Percentiles rank a stretch among this genome's conserved stretches.
phyloP scores from a whole-genome alignment of 35 echinoderm and acorn worm species.

The Heliocidaris tuberculata region DNA sequence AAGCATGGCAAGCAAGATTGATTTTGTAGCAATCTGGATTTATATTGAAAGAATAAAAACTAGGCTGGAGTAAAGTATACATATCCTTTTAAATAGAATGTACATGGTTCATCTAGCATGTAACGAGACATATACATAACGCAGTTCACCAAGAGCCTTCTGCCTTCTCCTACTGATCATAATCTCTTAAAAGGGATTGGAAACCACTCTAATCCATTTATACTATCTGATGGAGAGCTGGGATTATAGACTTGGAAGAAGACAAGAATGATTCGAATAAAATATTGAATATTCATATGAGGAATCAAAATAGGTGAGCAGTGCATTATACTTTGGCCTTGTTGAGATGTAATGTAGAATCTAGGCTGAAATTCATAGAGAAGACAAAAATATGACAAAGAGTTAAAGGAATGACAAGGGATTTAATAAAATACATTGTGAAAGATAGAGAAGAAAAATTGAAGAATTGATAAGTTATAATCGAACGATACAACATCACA shows the following conservation, averaged over 20 bases:
- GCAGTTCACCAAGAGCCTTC: neutral
- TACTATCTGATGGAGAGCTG: neutral
- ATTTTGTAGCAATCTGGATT: too few species aligned
- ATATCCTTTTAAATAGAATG: too few species aligned
- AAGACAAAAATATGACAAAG: too few species aligned
- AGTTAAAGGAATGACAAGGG: too few species aligned
- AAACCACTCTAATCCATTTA: neutral
- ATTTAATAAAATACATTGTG: too few species aligned
- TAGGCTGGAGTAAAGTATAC: too few species aligned
- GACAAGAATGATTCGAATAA: neutral
- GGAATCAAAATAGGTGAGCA: neutral
- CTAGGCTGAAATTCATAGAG: too few species aligned
- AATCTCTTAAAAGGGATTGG: conserved; percentile 10
- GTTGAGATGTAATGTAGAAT: neutral
- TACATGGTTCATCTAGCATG: neutral
- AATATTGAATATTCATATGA: neutral
- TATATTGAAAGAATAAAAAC: too few species aligned
- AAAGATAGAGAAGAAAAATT: too few species aligned
- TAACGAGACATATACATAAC: neutral
- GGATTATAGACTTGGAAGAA: neutral
- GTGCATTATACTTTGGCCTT: neutral
- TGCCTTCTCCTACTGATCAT: neutral
- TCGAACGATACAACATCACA: too few species aligned
- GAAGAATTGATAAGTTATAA: too few species aligned
- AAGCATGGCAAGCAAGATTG: too few species aligned